A percentile compares a stretch with the other conserved stretches of the same genome.
Conservation (phyloP, 2,113 vertebrate species). For the Panthera uncia region DNA sequence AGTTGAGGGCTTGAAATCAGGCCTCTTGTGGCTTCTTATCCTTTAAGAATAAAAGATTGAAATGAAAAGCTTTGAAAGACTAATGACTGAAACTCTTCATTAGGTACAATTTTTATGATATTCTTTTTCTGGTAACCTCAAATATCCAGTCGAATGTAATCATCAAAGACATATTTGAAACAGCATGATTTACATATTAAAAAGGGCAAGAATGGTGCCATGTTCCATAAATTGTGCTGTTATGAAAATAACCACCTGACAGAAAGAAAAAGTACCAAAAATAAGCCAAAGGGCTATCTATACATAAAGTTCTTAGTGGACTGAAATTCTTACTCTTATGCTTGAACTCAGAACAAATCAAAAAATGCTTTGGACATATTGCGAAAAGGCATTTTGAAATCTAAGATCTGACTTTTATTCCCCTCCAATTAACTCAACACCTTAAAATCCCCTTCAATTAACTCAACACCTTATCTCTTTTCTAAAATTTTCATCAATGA, state of each 20-base stretch:
- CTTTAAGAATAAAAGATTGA: constrained; percentile 15
- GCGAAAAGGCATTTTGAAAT: neutral
- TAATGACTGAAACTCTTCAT: neutral
- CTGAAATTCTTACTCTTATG: neutral
- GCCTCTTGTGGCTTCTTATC: neutral
- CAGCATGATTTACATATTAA: neutral
- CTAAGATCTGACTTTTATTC: neutral
- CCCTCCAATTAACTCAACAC: neutral
- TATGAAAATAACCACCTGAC: constrained; percentile 20
- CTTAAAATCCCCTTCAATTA: neutral
- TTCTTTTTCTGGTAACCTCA: constrained; percentile 42
- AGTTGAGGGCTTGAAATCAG: neutral
- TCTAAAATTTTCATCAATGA: neutral
- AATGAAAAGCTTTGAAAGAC: constrained; percentile 49
- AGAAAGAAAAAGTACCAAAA: neutral
- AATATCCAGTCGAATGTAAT: neutral
- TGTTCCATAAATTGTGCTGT: constrained; percentile 24
- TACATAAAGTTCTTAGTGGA: neutral
- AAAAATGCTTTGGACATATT: neutral
- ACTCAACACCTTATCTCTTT: neutral
- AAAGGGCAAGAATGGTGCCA: neutral
- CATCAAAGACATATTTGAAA: constrained; percentile 14
- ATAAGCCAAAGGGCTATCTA: neutral
- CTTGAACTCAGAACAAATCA: neutral
- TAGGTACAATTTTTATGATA: neutral